Evolutionary conservation across 2,888 invertebrate genomes (phyloP).

Genomic region (Fabriciana adippe): DNA sequence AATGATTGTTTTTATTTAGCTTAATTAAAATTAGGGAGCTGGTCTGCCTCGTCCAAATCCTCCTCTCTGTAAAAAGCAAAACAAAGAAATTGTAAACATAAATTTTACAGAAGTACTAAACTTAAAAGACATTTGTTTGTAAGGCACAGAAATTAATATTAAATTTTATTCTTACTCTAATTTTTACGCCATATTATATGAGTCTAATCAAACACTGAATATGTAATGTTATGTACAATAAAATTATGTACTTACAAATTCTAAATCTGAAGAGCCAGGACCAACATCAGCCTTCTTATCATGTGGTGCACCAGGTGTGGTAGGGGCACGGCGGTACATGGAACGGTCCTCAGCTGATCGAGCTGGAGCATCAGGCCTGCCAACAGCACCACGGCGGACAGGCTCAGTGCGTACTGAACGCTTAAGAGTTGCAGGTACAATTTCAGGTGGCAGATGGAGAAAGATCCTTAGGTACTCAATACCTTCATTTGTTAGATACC

Average conservation of each 20-base stretch:
- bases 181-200: too few species aligned
- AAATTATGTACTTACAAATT: constrained; percentile 85
- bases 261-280: constrained; percentile 95
- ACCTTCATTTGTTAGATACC: constrained; percentile 98
- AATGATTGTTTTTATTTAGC: constrained; percentile 59
- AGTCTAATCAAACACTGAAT: neutral
- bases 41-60: constrained; percentile 90
- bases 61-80: constrained; percentile 85
- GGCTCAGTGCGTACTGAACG: constrained; percentile 93
- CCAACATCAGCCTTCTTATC: constrained; percentile 99
- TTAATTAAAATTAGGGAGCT: constrained; percentile 73
- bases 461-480: constrained; percentile 97
- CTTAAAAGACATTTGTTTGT: neutral
- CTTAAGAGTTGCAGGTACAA: constrained; percentile 98
- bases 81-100: constrained; percentile 27
- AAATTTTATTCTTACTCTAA: too few species aligned
- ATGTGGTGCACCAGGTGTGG: constrained; percentile 82
- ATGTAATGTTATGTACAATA: constrained; percentile 31
- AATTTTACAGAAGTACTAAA: neutral
- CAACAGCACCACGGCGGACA: constrained; percentile 87
- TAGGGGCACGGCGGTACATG: constrained; percentile 90
- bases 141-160: too few species aligned
- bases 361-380: constrained; percentile 87
- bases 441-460: constrained; percentile 98
- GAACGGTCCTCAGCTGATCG: constrained; percentile 92